phyloP scores from a whole-genome alignment of 1,140 invertebrate genomes.

The Drosophila parvula region DNA sequence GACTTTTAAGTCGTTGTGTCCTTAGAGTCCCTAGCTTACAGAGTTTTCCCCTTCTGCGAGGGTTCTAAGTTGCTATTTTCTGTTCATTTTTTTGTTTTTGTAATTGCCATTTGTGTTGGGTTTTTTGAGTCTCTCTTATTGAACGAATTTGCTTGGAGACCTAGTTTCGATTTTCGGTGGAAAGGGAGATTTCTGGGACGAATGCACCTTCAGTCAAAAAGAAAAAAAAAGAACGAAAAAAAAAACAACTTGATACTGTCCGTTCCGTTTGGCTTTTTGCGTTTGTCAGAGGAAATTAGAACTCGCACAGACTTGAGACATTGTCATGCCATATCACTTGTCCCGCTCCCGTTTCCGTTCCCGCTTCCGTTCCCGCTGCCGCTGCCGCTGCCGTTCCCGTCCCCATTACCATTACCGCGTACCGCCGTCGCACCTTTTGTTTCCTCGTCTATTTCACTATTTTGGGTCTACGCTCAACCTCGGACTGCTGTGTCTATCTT shows the following conservation, averaged over 20 bases:
- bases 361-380: not conserved
- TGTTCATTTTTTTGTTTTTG: too few relatives aligned
- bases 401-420: too few relatives aligned
- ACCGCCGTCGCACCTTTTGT: slow-evolving; percentile 9
- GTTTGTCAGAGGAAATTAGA: slow-evolving; percentile 2
- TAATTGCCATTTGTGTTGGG: not conserved
- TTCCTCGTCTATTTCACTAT: slow-evolving; percentile 18
- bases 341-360: slow-evolving; percentile 15
- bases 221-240: not conserved
- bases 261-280: not conserved
- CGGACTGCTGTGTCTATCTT: slow-evolving; percentile 39
- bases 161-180: slow-evolving; percentile 21
- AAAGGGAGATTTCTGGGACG: slow-evolving; percentile 3
- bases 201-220: slow-evolving; percentile 3
- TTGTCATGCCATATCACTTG: slow-evolving; percentile 10
- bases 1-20: slow-evolving; percentile 19
- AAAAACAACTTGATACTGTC: not conserved
- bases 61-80: not conserved
- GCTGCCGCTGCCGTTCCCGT: not conserved
- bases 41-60: not conserved
- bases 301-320: slow-evolving; percentile 11
- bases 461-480: slow-evolving; percentile 26
- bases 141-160: slow-evolving; percentile 14
- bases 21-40: slow-evolving; percentile 5
- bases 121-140: not conserved